These are phyloP conservation scores for Coremacera marginata DNA, from an alignment of 2,888 invertebrate genomes.

Conservation along the genomic window DNA sequence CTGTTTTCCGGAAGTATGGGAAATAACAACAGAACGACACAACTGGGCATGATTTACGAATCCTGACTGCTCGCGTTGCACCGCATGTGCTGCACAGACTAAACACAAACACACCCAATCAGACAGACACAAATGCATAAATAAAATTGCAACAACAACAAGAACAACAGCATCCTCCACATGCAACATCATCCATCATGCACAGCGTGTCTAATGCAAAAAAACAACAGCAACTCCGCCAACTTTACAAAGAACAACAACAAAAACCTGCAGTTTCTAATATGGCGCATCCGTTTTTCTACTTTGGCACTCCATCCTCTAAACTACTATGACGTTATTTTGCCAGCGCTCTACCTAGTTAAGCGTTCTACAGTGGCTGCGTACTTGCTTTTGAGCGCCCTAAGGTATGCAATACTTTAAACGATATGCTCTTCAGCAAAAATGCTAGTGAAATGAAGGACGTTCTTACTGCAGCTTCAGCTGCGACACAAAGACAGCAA, in stretches of 20 bases:
- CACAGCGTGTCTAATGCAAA: constrained; percentile 4
- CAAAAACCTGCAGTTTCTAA: constrained; percentile 1
- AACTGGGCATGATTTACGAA: constrained; percentile 54
- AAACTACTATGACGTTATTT: neutral
- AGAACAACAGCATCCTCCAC: neutral
- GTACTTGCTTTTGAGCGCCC: constrained; percentile 23
- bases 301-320: neutral
- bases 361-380: neutral
- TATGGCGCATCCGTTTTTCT: neutral
- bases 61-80: constrained; percentile 53
- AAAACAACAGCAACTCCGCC: constrained; percentile 4
- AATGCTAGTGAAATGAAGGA: constrained; percentile 24
- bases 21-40: neutral
- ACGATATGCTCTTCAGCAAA: constrained; percentile 45
- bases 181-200: neutral
- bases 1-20: neutral
- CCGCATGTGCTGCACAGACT: constrained; percentile 56
- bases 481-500: neutral
- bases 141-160: neutral
- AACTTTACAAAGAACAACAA: neutral
- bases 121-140: constrained; percentile 4
- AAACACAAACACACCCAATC: constrained; percentile 50
- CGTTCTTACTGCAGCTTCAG: constrained; percentile 1
- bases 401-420: constrained; percentile 43
- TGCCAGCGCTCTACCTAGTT: neutral